Conservation (phyloP, 2,888 invertebrate genomes). For the Drosophila paramelanica region DNA sequence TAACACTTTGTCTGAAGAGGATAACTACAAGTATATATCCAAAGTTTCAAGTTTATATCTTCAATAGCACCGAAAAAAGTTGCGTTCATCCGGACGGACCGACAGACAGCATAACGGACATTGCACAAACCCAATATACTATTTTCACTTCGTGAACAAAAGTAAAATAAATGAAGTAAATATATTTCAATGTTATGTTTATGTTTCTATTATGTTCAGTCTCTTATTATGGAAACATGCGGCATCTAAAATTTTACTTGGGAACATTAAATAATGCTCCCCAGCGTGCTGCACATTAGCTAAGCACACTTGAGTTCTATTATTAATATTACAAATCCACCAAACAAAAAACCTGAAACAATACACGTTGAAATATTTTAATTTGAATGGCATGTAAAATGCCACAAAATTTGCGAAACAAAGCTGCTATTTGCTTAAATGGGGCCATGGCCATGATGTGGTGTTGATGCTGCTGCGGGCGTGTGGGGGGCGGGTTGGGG, state of each 20-base stretch:
- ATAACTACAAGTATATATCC: no score
- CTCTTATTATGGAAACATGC: background rate
- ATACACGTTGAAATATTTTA: constrained; percentile 26
- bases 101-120: no score
- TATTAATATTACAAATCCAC: background rate
- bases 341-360: constrained; percentile 6
- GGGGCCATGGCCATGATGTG: constrained; percentile 29
- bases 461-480: background rate
- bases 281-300: background rate
- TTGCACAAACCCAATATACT: no score
- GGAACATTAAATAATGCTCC: background rate
- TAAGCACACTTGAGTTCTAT: background rate
- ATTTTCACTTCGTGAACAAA: no score
- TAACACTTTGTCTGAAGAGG: no score
- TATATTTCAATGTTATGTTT: no score
- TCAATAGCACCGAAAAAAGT: no score
- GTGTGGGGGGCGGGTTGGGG: constrained; percentile 5
- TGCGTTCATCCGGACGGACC: no score
- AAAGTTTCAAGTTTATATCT: no score
- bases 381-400: constrained; percentile 35
- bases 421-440: constrained; percentile 40
- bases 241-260: background rate
- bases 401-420: constrained; percentile 26
- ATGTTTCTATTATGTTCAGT: no score
- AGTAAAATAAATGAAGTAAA: no score